Evolutionary conservation across 37 sponge, comb jelly and placozoan genomes (phyloP), one percentile per base, ranked within the genome.

Genomic region (Amphimedon queenslandica): DNA sequence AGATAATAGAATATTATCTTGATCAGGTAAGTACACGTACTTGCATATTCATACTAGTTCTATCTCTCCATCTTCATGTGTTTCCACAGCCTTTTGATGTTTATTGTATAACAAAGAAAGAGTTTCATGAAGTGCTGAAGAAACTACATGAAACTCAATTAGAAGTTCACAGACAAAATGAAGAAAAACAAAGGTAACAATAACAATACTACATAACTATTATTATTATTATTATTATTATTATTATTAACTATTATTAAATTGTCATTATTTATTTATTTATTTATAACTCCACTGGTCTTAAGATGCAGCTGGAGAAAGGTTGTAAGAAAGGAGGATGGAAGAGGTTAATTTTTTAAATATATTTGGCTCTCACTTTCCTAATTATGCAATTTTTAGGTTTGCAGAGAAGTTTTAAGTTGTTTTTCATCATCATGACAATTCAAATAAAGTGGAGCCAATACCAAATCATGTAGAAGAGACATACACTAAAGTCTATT

Each of bases 31-130:
- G 64, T 40, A 8, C 34, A 47, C 13, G 8, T 47, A 18, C 53
- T 13, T 47, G 13, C 13, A 13, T 47, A 47, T 13, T 18, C 13
- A 18, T 18, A 47, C 53, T 13, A 47, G 13, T 18, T 47, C 8
- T 13, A 18, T 8, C 13, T 13, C 53, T 47, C 53, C 13, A 47
- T 47, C 13, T 47, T 8, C 53, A 47, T 47, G 8, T 47, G 13
- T n/a, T n/a, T n/a, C n/a, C 55, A 30, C 57, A 85, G 85, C 85
- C 85, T 20, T 85, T 74, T 69, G 74, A 78, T 58, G 80, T 78
- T 31, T 85, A 78, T 63, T 85, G 85, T 66, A 69, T 85, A 65
- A 85, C 85, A 36, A 72, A 73, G 40, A 85, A 79, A 58, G 85
- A 85, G 40, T 74, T 85, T 0, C 79, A 73, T 33, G 79, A 74